These are phyloP conservation scores for Cryptophagus acutangulus DNA, from an alignment of 2,888 invertebrate genomes.

Conservation along the genomic window DNA sequence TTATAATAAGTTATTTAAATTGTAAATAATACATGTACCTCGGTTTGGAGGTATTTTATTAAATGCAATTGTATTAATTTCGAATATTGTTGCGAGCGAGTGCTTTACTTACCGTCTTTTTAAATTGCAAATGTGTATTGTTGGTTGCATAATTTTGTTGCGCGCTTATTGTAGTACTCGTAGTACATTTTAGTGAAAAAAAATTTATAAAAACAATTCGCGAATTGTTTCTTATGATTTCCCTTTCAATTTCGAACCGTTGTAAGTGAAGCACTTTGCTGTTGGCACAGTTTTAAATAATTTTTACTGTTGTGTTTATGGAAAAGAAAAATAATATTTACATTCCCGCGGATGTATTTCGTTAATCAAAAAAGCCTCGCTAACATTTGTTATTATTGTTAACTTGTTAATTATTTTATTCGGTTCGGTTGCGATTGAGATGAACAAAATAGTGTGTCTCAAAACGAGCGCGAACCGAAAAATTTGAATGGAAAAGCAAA, in stretches of 20 bases:
- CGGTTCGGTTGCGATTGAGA: background rate
- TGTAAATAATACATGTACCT: slow-evolving; percentile 39
- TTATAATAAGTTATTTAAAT: slow-evolving; percentile 42
- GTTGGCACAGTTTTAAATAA: slow-evolving; percentile 6
- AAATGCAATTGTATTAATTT: slow-evolving; percentile 23
- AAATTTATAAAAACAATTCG: slow-evolving; percentile 3
- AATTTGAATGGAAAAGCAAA: no score
- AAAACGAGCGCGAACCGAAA: no score
- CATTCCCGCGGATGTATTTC: slow-evolving; percentile 45
- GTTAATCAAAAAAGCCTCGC: slow-evolving; percentile 37
- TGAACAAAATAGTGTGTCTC: background rate
- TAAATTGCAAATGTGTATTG: no score
- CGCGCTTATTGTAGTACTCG: no score
- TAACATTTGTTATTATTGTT: slow-evolving; percentile 38
- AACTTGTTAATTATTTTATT: slow-evolving; percentile 33
- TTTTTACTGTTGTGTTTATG: slow-evolving; percentile 1
- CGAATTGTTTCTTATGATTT: slow-evolving; percentile 2
- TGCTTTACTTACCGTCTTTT: no score
- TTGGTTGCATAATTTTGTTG: no score
- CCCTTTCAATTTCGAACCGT: background rate
- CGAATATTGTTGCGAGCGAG: no score
- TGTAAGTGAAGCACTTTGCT: slow-evolving; percentile 5
- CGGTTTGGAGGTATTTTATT: slow-evolving; percentile 37
- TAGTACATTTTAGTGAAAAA: no score
- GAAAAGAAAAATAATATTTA: slow-evolving; percentile 28